Conservation (phyloP, 2,113 vertebrate species). For the Lagopus muta region DNA sequence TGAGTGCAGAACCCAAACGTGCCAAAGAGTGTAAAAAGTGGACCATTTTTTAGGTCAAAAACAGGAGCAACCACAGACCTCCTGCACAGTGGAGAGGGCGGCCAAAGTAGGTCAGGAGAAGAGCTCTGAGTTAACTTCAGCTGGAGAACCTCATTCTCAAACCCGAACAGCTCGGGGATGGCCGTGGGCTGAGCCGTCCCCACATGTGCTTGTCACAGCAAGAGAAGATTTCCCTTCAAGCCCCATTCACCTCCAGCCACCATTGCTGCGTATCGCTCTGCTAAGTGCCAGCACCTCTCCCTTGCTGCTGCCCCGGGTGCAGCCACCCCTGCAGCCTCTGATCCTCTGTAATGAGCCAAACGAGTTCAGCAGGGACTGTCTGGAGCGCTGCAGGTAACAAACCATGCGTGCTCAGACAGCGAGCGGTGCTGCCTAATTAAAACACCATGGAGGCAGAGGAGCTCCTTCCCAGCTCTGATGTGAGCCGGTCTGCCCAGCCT, state of each 20-base stretch:
- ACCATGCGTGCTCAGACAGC: background rate
- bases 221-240: too few species aligned
- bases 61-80: background rate
- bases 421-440: constrained; percentile 26
- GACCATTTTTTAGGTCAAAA: background rate
- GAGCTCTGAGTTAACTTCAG: background rate
- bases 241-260: too few species aligned
- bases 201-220: too few species aligned
- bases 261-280: background rate
- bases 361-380: background rate
- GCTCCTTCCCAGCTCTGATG: constrained; percentile 61
- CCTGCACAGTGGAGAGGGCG: background rate
- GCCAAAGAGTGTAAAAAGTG: background rate
- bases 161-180: background rate
- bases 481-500: constrained; percentile 43
- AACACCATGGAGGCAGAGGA: background rate
- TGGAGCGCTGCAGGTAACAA: background rate
- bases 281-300: background rate
- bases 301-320: background rate
- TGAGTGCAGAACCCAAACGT: background rate
- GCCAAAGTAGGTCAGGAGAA: background rate
- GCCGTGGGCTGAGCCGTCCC: background rate
- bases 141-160: background rate
- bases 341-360: background rate
- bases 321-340: background rate